Percentiles rank a stretch among this genome's conserved stretches.
phyloP scores from a whole-genome alignment of 1,140 invertebrate species.

The Plodia interpunctella region DNA sequence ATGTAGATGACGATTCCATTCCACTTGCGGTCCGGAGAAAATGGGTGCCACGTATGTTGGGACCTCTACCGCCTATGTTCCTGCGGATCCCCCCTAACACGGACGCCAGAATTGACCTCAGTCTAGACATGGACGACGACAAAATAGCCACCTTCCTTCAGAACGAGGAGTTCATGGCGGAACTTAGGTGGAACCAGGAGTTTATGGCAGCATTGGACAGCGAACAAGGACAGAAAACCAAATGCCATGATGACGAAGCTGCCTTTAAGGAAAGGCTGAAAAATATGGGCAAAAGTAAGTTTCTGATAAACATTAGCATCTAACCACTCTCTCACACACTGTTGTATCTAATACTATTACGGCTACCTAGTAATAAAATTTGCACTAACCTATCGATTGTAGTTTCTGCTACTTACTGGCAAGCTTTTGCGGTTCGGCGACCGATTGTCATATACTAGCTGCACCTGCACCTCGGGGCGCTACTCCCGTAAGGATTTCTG shows the following conservation, averaged over 20 bases:
- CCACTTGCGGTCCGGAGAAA: constrained; percentile 69
- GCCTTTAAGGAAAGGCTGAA: constrained; percentile 88
- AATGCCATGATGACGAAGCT: constrained; percentile 85
- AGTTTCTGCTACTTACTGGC: too few species aligned
- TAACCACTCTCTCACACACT: too few species aligned
- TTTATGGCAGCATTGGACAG: constrained; percentile 92
- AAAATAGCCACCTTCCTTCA: constrained; percentile 92
- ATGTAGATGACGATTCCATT: constrained; percentile 58
- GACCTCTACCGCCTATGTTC: constrained; percentile 89
- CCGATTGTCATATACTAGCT: not conserved
- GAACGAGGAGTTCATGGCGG: constrained; percentile 95
- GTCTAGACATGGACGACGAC: constrained; percentile 81
- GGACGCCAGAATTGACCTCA: constrained; percentile 64
- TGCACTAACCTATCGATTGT: too few species aligned
- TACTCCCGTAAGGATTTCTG: not conserved
- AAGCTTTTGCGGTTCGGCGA: too few species aligned
- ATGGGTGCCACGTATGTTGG: constrained; percentile 90
- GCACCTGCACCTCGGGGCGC: not conserved
- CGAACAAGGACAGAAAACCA: constrained; percentile 78
- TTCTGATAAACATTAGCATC: not conserved
- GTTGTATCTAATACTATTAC: not conserved
- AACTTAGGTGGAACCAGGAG: constrained; percentile 91
- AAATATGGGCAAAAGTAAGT: constrained; percentile 91
- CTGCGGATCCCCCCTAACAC: constrained; percentile 79
- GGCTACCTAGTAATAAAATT: not conserved